Evolutionary conservation across 2,797 vertebrate genomes (phyloP), one percentile per base, ranked within the genome.

Genomic region (Hyperoplus lanceolatus): DNA sequence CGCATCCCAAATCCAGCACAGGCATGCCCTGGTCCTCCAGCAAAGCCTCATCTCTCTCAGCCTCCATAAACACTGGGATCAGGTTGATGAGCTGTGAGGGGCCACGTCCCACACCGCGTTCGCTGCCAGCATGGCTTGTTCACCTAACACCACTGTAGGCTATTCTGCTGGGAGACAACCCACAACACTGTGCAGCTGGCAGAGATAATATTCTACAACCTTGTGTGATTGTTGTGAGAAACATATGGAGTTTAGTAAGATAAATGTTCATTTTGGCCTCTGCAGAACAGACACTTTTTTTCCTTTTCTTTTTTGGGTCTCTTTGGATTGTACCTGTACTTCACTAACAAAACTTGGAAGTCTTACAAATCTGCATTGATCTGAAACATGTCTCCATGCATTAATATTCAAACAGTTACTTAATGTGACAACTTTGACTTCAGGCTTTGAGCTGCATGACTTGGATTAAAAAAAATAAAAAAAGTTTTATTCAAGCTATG

Each of bases 1-100:
- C 50, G 79, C 87, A 92, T 90, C 92, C 82, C 77, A 87, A 88
- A 90, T 85, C 91, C 88, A 90, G 85, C 84, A 79, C 85, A 88
- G 90, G 80, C 87, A 80, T 48, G 87, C 73, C 29, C 87, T 85
- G 86, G 68, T 81, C 80, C 85, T 82, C 83, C 71, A 82, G 77
- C 82, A 80, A 81, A 93, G 83, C 88, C 73, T 80, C 58, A 21
- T 83, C 75, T 66, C 69, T 84, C 79, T 78, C 80, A 75, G 57
- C 74, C 86, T 83, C 90, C 84, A 82, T 91, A 89, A 92, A 90
- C 86, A 91, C 81, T 29, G n/a, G 66, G 72, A 78, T 87, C 86
- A 89, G 83, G 81, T 78, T 83, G 88, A 92, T 86, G 88, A 90
- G 84, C 90, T 90, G 84, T 70, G 80, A 91, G 90, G 77, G 87